Base-by-base conservation (phyloP, 1,140 invertebrate genomes). In the Laupala kohalensis region DNA sequence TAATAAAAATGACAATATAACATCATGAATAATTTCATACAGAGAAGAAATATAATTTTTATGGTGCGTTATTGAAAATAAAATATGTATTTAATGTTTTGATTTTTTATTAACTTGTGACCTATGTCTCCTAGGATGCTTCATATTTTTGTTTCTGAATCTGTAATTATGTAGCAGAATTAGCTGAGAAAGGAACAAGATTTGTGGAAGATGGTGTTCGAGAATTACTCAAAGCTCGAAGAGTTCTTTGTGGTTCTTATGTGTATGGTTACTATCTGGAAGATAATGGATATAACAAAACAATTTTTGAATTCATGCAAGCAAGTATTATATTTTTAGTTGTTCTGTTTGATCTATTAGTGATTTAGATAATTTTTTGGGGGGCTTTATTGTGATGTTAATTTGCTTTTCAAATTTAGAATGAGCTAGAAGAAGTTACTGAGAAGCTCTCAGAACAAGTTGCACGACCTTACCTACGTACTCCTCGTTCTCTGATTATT, bases 291-390 rank as follows among this genome's bases (percentile, higher is more conserved):
- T 87, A 88, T 75, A 88, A 88, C 76, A 87, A 87, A 78, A 85
- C 84, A 70, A 88, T 89, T 53, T 90, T 90, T 80, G 88, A 90
- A 78, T 88, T 87, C 76, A 88, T 90, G 86, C 88, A 88, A 84
- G 87, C 88, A 79, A 76, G 23, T 72, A 74, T 12, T 26, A 63
- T 62, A 63, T 53, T 24, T 62, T 37, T 9, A n/a, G 27, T 26
- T 69, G 13, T 63, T 27, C 62, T 26, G 69, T 19, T 69, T 71
- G 72, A 15, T 15, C 4, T 25, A 19, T 25, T 28, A n/a, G 9
- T 66, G 19, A 25, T 53, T 66, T 28, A 65, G 13, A 71, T 19
- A 71, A 25, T 3, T 28, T 67, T 30, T 12, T 24, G n/a, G n/a
- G n/a, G n/a, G n/a, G n/a, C n/a, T 67, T 25, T 4, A 4, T 9